Conservation (phyloP, 2,797 vertebrate species). For the Echeneis naucrates region DNA sequence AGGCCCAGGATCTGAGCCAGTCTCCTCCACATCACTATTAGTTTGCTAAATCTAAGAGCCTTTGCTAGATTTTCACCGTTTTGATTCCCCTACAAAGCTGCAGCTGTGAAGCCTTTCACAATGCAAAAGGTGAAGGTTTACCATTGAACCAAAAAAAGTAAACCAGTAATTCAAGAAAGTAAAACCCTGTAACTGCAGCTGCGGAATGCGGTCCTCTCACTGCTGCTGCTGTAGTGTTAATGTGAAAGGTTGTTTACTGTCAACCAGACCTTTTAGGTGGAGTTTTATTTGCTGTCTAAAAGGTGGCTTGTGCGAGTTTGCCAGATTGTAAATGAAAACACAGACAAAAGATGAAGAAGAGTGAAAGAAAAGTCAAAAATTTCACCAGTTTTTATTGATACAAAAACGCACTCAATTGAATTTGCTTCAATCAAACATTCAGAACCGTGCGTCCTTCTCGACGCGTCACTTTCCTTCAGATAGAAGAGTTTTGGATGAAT, state of each 20-base stretch:
- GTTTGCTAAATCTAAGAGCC: neutral
- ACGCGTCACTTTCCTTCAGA: conserved; percentile 57
- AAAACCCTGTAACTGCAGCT: neutral
- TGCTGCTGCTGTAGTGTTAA: neutral
- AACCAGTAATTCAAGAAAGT: neutral
- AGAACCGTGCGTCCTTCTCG: neutral
- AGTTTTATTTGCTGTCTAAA: conserved; percentile 24
- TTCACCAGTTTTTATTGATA: conserved; percentile 12
- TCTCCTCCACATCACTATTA: conserved; percentile 80
- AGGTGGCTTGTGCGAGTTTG: neutral
- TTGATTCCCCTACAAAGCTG: neutral
- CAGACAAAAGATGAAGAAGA: neutral
- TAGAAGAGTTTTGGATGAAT: conserved; percentile 75
- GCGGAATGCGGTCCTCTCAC: neutral
- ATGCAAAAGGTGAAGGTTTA: neutral
- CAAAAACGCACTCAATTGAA: neutral
- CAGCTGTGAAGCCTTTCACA: neutral
- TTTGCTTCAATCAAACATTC: neutral
- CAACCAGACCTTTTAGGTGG: conserved; percentile 18
- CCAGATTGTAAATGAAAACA: neutral
- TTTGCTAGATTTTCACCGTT: neutral
- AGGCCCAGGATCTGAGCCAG: conserved; percentile 87
- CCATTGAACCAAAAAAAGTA: neutral
- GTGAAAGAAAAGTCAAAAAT: neutral
- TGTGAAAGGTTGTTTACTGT: conserved; percentile 49